These are phyloP conservation scores for Solen grandis DNA, from an alignment of 1,140 invertebrate genomes.

Conservation along the genomic window DNA sequence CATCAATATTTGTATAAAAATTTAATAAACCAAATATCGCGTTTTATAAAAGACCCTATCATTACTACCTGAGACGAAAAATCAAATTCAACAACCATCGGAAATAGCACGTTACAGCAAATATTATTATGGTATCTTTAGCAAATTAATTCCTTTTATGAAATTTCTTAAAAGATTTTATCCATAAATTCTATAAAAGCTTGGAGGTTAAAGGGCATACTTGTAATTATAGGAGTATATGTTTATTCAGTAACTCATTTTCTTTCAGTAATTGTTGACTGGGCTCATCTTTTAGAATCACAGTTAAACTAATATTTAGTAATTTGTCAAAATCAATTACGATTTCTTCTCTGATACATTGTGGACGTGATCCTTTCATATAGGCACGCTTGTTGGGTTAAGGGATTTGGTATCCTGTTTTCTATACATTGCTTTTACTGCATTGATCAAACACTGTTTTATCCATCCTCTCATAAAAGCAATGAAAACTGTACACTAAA, in stretches of 20 bases:
- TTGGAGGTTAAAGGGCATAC: conserved; percentile 40
- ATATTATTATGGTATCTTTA: conserved; percentile 44
- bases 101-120: conserved; percentile 50
- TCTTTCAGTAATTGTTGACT: conserved; percentile 9
- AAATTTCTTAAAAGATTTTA: conserved; percentile 19
- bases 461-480: no score
- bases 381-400: conserved; percentile 52
- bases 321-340: conserved; percentile 58
- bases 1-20: conserved; percentile 36
- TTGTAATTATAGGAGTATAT: conserved; percentile 44
- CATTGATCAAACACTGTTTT: no score
- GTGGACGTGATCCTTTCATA: not conserved
- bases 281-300: conserved; percentile 1
- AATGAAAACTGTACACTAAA: no score
- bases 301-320: conserved; percentile 55
- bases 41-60: conserved; percentile 11
- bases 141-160: conserved; percentile 54
- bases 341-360: conserved; percentile 36
- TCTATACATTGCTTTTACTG: not conserved
- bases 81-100: conserved; percentile 27
- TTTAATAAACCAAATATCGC: conserved; percentile 47
- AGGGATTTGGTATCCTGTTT: conserved; percentile 24
- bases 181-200: conserved; percentile 33
- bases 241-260: conserved; percentile 34
- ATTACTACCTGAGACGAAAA: conserved; percentile 18